Percentiles rank a stretch among this genome's conserved stretches.
Evolutionary conservation across 2,797 vertebrate species (phyloP).

Genomic region (Graptemys geographica): DNA sequence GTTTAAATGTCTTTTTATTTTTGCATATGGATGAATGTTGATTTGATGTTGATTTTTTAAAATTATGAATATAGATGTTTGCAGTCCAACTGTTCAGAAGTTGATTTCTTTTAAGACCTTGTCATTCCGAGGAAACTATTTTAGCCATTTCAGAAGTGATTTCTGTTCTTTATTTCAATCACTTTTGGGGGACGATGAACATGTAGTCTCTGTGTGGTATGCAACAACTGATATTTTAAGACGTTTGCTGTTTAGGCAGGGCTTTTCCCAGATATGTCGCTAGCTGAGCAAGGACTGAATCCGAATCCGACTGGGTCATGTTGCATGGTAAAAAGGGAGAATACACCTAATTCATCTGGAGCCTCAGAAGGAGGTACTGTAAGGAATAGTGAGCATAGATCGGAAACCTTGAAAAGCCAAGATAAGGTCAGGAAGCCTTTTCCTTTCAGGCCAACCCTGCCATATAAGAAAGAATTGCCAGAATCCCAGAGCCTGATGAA

Average conservation of each 20-base stretch:
- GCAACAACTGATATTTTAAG: conserved; percentile 53
- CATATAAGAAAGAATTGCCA: neutral
- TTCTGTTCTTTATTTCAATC: neutral
- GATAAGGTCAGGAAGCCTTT: neutral
- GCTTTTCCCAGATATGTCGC: conserved; percentile 16
- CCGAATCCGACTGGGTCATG: conserved; percentile 1
- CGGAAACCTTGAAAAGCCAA: neutral
- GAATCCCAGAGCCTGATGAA: neutral
- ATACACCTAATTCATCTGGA: neutral
- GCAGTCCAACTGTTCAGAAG: neutral
- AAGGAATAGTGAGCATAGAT: neutral
- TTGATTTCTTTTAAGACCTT: conserved; percentile 17
- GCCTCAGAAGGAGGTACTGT: neutral
- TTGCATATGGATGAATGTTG: neutral
- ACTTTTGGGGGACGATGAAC: neutral
- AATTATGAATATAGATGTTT: neutral
- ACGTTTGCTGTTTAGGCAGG: fast-evolving
- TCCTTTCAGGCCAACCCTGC: neutral
- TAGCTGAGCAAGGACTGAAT: conserved; percentile 28
- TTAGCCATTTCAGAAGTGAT: conserved; percentile 59
- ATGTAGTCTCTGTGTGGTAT: neutral
- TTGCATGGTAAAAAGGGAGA: neutral
- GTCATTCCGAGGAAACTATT: neutral
- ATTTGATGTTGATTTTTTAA: neutral
- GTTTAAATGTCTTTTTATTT: neutral